Conservation (phyloP, 2,113 vertebrate genomes). For the Globicephala melas region DNA sequence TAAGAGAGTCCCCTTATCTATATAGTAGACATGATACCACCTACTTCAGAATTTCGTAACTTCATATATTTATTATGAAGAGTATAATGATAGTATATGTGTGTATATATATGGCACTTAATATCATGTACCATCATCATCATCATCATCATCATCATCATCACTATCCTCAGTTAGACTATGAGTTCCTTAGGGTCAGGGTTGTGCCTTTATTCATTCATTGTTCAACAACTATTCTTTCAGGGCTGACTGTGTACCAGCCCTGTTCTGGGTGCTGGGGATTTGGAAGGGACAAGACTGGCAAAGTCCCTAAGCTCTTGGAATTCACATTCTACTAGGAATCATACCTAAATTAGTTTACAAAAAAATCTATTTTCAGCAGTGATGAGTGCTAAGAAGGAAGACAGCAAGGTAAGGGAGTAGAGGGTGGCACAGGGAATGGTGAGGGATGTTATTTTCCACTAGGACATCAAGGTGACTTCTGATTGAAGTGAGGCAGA, state of each 20-base stretch:
- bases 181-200: not conserved
- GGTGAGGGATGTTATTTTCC: not conserved
- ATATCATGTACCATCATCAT: no score
- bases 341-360: not conserved
- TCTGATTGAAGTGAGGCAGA: not conserved
- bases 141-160: not conserved
- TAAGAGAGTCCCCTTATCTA: not conserved
- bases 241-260: not conserved
- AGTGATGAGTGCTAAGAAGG: not conserved
- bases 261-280: not conserved
- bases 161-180: not conserved
- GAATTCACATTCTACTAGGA: not conserved
- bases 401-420: not conserved
- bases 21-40: not conserved
- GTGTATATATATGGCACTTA: not conserved
- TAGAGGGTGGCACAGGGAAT: no score
- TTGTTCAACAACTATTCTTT: not conserved
- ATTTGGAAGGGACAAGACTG: not conserved
- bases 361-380: not conserved
- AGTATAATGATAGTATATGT: not conserved
- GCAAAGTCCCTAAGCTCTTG: not conserved
- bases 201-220: not conserved
- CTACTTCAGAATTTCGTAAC: not conserved
- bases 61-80: not conserved
- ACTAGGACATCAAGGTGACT: not conserved